These are phyloP conservation scores for Betta splendens DNA, from an alignment of 2,797 vertebrate species.

Conservation along the genomic window DNA sequence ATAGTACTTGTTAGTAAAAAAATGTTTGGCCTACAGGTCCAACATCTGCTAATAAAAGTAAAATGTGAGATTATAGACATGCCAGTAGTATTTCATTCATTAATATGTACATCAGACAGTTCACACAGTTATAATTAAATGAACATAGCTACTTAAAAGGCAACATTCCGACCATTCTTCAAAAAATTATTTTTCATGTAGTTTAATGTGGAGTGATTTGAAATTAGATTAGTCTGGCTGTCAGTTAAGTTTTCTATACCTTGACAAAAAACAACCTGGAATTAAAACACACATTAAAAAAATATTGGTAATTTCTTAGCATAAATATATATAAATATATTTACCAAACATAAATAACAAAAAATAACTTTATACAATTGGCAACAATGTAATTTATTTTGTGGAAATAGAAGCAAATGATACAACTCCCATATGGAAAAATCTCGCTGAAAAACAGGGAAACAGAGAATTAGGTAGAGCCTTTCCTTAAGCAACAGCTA, in stretches of 20 bases:
- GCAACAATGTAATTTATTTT: not conserved
- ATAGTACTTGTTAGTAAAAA: constrained; percentile 35
- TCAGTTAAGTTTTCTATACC: not conserved
- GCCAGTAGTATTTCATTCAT: not conserved
- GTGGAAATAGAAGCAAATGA: not conserved
- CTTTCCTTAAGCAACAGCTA: not conserved
- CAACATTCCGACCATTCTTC: too few relatives aligned
- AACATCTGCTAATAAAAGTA: constrained; percentile 38
- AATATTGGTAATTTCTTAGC: not conserved
- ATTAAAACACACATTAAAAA: too few relatives aligned
- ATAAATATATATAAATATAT: not conserved
- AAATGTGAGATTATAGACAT: constrained; percentile 10
- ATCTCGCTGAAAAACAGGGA: not conserved
- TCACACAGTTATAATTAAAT: not conserved
- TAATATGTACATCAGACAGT: not conserved
- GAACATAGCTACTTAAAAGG: not conserved
- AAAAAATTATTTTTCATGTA: too few relatives aligned
- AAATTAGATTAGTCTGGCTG: too few relatives aligned
- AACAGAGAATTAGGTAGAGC: not conserved
- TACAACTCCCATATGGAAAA: not conserved
- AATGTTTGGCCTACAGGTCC: constrained; percentile 29
- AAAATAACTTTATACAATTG: not conserved
- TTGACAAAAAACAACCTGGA: not conserved
- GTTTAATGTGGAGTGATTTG: too few relatives aligned
- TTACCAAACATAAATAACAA: not conserved